phyloP scores from a whole-genome alignment of 2,888 invertebrate species.

The Arctia plantaginis region DNA sequence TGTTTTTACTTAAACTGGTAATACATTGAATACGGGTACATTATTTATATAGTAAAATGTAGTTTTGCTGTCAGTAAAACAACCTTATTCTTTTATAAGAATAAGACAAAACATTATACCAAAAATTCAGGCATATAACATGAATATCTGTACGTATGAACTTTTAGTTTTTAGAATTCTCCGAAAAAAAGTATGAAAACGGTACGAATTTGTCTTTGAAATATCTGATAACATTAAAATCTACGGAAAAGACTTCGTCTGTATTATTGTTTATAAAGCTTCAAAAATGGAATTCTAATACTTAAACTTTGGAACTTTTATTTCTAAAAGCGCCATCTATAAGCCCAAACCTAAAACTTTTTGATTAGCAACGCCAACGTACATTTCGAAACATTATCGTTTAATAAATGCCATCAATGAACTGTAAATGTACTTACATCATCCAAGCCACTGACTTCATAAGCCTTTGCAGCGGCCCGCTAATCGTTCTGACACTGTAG shows the following conservation, averaged over 20 bases:
- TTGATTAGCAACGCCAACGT: background rate
- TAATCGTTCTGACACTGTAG: slow-evolving; percentile 50
- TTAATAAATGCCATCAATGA: slow-evolving; percentile 11
- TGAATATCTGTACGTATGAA: too few relatives aligned
- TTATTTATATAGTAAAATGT: background rate
- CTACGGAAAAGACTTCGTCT: too few relatives aligned
- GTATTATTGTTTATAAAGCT: too few relatives aligned
- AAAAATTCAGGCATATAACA: background rate
- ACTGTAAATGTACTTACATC: slow-evolving; percentile 61
- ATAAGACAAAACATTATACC: background rate
- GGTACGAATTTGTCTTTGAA: background rate
- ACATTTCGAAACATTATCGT: background rate
- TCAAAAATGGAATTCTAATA: too few relatives aligned
- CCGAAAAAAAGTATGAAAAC: background rate
- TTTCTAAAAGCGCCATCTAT: background rate
- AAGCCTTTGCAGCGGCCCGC: slow-evolving; percentile 30
- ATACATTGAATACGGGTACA: background rate
- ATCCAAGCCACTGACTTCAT: slow-evolving; percentile 59
- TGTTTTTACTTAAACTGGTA: background rate
- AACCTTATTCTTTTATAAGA: background rate
- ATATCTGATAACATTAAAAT: background rate
- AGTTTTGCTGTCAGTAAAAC: background rate
- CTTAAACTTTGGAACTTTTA: too few relatives aligned
- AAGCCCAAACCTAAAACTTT: background rate
- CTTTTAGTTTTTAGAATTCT: background rate